Conservation (phyloP, 1,140 invertebrate genomes). For the Dreissena rostriformis region DNA sequence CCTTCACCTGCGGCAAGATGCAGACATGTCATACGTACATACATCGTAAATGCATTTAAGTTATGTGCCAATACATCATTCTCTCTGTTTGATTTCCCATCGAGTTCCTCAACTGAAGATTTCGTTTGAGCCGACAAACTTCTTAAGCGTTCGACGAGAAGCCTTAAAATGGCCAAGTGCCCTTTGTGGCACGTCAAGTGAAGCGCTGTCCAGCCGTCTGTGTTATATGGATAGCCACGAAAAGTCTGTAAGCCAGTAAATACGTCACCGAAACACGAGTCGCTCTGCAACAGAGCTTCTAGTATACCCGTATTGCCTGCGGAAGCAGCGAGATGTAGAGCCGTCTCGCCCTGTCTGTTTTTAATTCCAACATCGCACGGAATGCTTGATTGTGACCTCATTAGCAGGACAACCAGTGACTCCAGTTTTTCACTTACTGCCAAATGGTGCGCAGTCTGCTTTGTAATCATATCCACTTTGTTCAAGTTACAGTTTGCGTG, state of each 20-base stretch:
- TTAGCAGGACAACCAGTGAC: constrained; percentile 35
- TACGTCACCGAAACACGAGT: constrained; percentile 33
- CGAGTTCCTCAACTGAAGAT: neutral
- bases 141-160: constrained; percentile 11
- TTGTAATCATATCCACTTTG: constrained; percentile 49
- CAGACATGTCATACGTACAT: constrained; percentile 44
- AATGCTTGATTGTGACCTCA: constrained; percentile 8
- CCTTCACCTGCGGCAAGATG: constrained; percentile 42
- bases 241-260: neutral
- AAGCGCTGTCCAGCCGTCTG: constrained; percentile 31
- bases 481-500: constrained; percentile 35
- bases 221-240: constrained; percentile 23
- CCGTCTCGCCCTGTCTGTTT: constrained; percentile 33
- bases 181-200: constrained; percentile 23
- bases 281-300: constrained; percentile 14
- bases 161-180: neutral
- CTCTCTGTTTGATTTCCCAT: neutral
- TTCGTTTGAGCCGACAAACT: neutral
- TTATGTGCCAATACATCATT: constrained; percentile 21
- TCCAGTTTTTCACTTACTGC: constrained; percentile 34
- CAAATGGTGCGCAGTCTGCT: constrained; percentile 48
- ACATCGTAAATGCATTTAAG: constrained; percentile 42
- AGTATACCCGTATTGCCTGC: constrained; percentile 18
- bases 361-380: constrained; percentile 31
- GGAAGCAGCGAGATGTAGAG: constrained; percentile 42